Percentiles rank a stretch among this genome's conserved stretches.
These are phyloP conservation scores for Pollimyrus isidori DNA, from an alignment of 2,113 vertebrate genomes.

Conservation along the genomic window DNA sequence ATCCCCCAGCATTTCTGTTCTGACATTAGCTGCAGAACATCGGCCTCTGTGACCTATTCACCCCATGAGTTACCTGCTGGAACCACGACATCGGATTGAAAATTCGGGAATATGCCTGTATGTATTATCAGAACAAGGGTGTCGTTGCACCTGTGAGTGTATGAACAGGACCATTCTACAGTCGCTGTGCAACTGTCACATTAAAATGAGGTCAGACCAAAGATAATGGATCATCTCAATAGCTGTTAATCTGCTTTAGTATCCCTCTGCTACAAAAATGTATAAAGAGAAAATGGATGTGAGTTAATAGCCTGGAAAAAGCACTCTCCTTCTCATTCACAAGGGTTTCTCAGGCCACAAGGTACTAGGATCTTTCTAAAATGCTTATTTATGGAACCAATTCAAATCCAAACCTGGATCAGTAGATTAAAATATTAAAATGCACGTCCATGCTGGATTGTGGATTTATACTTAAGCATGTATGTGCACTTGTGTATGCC, in stretches of 20 bases:
- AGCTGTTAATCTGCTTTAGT: constrained; percentile 15
- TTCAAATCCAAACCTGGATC: background rate
- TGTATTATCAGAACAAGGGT: background rate
- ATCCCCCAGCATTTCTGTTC: constrained; percentile 9
- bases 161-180: background rate
- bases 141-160: background rate
- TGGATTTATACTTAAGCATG: background rate
- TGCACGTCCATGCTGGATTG: background rate
- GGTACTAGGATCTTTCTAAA: background rate
- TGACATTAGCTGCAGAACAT: background rate
- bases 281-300: constrained; percentile 9
- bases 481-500: background rate
- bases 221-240: constrained; percentile 11
- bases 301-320: constrained; percentile 5
- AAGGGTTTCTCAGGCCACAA: background rate
- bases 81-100: background rate
- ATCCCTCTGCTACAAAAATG: background rate
- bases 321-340: background rate
- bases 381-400: background rate
- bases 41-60: background rate
- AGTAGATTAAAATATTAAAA: background rate
- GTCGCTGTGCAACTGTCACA: background rate
- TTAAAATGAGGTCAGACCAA: constrained; percentile 6
- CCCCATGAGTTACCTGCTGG: background rate
- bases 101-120: too few species aligned